Evolutionary conservation across 2,888 invertebrate genomes (phyloP), one percentile per base, ranked within the genome.

Genomic region (Rhingia campestris): DNA sequence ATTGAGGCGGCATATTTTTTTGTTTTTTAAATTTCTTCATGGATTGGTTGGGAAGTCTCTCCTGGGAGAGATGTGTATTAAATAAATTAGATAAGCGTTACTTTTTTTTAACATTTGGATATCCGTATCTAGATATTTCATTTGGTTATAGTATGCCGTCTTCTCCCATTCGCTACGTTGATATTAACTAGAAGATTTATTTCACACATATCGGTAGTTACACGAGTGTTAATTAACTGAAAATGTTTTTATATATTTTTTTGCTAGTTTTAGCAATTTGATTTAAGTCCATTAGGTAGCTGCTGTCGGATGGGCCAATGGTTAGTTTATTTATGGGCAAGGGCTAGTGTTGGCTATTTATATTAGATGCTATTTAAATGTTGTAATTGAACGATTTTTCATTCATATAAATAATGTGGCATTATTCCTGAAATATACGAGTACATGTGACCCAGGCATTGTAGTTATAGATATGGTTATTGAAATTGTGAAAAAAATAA

Each of bases 1-100:
- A 69, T 69, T 67, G n/a, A 72, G 59, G 63, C 66, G 67, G 63
- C 69, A 53, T 61, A 49, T 49, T 33, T 33, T 39, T 22, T 12
- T 33, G 1, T 22, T 22, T 22, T n/a, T n/a, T n/a, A n/a, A 22
- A 22, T 22, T 22, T 22, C 22, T 2, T 22, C 22, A 22, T 14
- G 51, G 30, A 66, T 41, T 43, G 10, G 51, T 30, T 32, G n/a
- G n/a, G 30, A 12, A 4, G 14, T 49, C 39, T 47, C 35, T 22
- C 14, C 9, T 12, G 7, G 37, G 33, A 66, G 12, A 22, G 54
- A 66, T 64, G 35, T 74, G 49, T 76, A 49, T 69, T 61, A 69
- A 76, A 70, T 77, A 77, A 77, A 70, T 77, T 77, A 77, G 70
- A 70, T 69, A 76, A 76, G 45, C 43, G 37, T 6, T 59, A 53